A percentile compares a stretch with the other conserved stretches of the same genome.
Conservation (phyloP, 2,888 invertebrate genomes). For the Noctua comes region DNA sequence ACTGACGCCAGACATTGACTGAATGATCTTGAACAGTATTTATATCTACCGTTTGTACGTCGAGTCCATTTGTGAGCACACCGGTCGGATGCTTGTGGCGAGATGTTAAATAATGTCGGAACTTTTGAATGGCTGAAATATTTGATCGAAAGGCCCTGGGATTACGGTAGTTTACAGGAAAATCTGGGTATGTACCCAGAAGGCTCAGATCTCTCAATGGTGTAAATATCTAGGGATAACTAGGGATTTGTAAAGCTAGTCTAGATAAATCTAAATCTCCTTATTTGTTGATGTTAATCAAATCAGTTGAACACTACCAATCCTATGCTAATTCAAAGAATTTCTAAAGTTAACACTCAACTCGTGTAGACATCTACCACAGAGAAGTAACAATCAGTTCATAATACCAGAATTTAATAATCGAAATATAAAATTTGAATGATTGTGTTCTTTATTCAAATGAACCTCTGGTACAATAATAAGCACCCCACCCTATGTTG, state of each 20-base stretch:
- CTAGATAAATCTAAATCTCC: neutral
- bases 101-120: slow-evolving; percentile 46
- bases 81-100: slow-evolving; percentile 27
- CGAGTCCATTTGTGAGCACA: slow-evolving; percentile 53
- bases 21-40: slow-evolving; percentile 73
- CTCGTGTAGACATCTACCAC: neutral
- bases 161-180: neutral
- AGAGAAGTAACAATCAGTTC: neutral
- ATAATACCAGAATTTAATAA: neutral
- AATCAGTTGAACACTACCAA: neutral
- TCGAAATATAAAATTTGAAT: neutral
- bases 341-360: neutral
- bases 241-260: neutral
- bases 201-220: neutral
- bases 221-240: neutral
- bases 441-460: slow-evolving; percentile 3
- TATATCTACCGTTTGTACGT: slow-evolving; percentile 63
- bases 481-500: slow-evolving; percentile 43
- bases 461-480: slow-evolving; percentile 29
- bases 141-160: neutral
- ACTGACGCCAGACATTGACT: slow-evolving; percentile 75
- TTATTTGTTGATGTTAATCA: neutral
- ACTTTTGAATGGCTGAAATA: slow-evolving; percentile 14
- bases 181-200: neutral
- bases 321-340: neutral